Conservation (phyloP, 2,797 vertebrate species). For the Macropus fuliginosus region DNA sequence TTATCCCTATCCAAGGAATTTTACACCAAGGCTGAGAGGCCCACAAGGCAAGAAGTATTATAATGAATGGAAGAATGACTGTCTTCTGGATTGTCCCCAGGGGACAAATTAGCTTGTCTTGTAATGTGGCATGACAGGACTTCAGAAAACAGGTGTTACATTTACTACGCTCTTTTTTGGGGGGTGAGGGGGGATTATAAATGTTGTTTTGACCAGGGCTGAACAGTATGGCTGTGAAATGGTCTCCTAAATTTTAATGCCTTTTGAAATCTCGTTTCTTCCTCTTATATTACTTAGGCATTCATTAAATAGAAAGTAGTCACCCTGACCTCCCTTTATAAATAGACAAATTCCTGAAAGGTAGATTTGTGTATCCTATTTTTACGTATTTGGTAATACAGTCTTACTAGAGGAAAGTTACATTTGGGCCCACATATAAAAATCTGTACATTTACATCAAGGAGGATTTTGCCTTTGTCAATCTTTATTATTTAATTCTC, state of each 20-base stretch:
- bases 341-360: conserved; percentile 20
- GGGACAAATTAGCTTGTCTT: conserved; percentile 22
- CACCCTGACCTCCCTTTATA: conserved; percentile 28
- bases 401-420: not conserved
- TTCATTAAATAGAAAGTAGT: conserved; percentile 26
- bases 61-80: conserved; percentile 19
- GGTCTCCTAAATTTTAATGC: not conserved
- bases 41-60: not conserved
- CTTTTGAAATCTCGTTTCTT: conserved; percentile 32
- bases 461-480: not conserved
- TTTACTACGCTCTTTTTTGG: conserved; percentile 3
- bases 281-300: conserved; percentile 28
- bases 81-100: conserved; percentile 2
- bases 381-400: conserved; percentile 21
- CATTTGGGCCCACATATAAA: not conserved
- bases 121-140: not conserved
- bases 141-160: conserved; percentile 22
- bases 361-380: not conserved
- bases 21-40: not conserved
- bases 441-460: not conserved
- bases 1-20: conserved; percentile 39
- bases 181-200: not conserved
- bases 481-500: not conserved
- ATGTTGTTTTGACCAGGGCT: conserved; percentile 9
- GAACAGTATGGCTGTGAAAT: conserved; percentile 4